A percentile compares a stretch with the other conserved stretches of the same genome.
These are phyloP conservation scores for Lycocerus yunnanus DNA, from an alignment of 2,888 invertebrate species.

Conservation along the genomic window DNA sequence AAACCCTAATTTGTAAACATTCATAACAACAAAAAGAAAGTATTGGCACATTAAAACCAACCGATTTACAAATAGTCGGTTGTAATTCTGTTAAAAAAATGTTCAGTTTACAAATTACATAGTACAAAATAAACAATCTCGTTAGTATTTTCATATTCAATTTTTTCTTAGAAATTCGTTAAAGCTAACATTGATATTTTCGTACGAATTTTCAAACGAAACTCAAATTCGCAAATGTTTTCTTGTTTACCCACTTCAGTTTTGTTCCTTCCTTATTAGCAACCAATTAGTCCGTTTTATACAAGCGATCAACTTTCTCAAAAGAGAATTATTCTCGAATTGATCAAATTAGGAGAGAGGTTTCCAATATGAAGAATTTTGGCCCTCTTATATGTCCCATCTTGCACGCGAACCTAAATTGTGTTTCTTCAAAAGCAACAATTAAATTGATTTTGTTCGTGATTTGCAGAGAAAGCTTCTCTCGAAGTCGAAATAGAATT, in stretches of 20 bases:
- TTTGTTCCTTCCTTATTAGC: not conserved
- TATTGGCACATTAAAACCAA: not conserved
- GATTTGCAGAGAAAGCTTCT: not conserved
- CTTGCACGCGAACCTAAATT: not conserved
- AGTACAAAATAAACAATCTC: not conserved
- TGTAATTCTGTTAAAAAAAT: not conserved
- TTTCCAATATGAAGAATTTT: not conserved
- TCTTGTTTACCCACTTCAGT: too few relatives aligned
- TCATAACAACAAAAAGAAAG: not conserved
- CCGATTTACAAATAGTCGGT: not conserved
- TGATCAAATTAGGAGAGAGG: not conserved
- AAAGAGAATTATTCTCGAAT: not conserved
- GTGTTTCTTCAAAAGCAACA: not conserved
- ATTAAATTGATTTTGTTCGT: not conserved
- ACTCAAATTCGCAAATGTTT: not conserved
- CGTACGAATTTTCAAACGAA: not conserved
- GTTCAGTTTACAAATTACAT: not conserved
- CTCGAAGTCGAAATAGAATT: not conserved
- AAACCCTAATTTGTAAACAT: not conserved
- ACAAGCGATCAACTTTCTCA: not conserved
- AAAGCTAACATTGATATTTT: not conserved
- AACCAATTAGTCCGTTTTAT: not conserved
- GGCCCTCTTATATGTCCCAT: too few relatives aligned
- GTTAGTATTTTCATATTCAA: not conserved
- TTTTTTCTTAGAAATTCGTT: not conserved